Percentiles rank a stretch among this genome's conserved stretches.
Conservation (phyloP, 1,140 invertebrate genomes). For the Neelides sp. region DNA sequence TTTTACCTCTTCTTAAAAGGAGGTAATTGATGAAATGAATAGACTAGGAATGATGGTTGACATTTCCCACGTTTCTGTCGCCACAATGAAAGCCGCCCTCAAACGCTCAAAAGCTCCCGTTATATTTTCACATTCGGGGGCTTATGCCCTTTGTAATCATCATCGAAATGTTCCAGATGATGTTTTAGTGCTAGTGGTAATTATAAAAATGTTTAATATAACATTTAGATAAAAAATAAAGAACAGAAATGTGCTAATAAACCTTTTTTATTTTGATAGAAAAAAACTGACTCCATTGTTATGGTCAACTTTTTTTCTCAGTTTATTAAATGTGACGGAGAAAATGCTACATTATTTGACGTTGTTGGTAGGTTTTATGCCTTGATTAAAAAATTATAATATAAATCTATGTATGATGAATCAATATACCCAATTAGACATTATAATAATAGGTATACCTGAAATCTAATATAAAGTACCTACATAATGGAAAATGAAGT, state of each 20-base stretch:
- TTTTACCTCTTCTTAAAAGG: too few species aligned
- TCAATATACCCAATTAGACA: too few species aligned
- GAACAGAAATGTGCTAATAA: too few species aligned
- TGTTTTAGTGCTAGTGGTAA: slow-evolving; percentile 42
- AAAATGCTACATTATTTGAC: slow-evolving; percentile 36
- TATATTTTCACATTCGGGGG: slow-evolving; percentile 53
- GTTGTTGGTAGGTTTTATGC: slow-evolving; percentile 40
- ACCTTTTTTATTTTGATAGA: too few species aligned
- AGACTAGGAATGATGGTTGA: slow-evolving; percentile 53
- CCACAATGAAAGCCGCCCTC: slow-evolving; percentile 46
- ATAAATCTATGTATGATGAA: too few species aligned
- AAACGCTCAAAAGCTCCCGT: slow-evolving; percentile 42
- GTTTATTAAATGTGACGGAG: slow-evolving; percentile 38
- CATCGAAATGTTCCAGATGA: slow-evolving; percentile 49
- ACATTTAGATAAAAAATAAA: background rate
- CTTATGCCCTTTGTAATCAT: slow-evolving; percentile 42
- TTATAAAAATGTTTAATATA: slow-evolving; percentile 4
- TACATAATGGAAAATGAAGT: too few species aligned
- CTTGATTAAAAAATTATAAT: too few species aligned
- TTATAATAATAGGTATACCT: too few species aligned
- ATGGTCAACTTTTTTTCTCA: slow-evolving; percentile 42
- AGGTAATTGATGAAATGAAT: slow-evolving; percentile 35
- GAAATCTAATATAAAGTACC: too few species aligned
- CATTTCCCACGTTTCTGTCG: slow-evolving; percentile 46
- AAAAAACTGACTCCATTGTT: slow-evolving; percentile 39